phyloP scores from a whole-genome alignment of 1,140 invertebrate genomes.

The Drosophila navojoa region DNA sequence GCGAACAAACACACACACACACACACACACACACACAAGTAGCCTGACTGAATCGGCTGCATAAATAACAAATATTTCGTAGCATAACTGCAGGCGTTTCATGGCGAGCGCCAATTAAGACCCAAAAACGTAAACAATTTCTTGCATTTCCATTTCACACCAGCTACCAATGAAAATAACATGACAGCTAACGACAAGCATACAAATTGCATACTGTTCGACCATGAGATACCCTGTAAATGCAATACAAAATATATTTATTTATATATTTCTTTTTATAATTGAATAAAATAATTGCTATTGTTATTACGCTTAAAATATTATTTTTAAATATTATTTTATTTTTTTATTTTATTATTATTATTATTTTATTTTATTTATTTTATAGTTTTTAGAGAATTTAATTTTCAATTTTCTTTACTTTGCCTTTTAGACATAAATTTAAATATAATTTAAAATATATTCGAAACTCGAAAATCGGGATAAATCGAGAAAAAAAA shows the following conservation, averaged over 20 bases:
- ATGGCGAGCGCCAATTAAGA: conserved; percentile 69
- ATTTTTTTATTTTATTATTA: too few species aligned
- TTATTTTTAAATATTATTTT: too few species aligned
- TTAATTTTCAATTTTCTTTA: neutral
- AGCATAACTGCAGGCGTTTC: conserved; percentile 66
- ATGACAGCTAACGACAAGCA: conserved; percentile 12
- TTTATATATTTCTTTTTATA: too few species aligned
- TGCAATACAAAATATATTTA: neutral
- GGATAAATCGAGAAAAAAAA: too few species aligned
- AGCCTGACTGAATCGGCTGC: conserved; percentile 26
- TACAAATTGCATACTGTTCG: neutral
- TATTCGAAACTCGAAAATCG: too few species aligned
- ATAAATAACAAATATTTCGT: conserved; percentile 69
- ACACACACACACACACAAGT: conserved; percentile 3
- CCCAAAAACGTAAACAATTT: conserved; percentile 70
- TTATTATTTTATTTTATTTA: too few species aligned
- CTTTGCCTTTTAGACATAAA: too few species aligned
- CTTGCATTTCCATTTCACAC: conserved; percentile 67
- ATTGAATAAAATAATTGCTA: too few species aligned
- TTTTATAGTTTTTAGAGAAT: too few species aligned
- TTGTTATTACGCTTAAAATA: too few species aligned
- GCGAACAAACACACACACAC: conserved; percentile 33
- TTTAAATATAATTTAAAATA: too few species aligned
- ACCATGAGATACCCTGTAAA: conserved; percentile 11
- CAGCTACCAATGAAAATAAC: conserved; percentile 44